Base-by-base conservation (phyloP, 2,113 vertebrate species). In the Acinonyx jubatus region DNA sequence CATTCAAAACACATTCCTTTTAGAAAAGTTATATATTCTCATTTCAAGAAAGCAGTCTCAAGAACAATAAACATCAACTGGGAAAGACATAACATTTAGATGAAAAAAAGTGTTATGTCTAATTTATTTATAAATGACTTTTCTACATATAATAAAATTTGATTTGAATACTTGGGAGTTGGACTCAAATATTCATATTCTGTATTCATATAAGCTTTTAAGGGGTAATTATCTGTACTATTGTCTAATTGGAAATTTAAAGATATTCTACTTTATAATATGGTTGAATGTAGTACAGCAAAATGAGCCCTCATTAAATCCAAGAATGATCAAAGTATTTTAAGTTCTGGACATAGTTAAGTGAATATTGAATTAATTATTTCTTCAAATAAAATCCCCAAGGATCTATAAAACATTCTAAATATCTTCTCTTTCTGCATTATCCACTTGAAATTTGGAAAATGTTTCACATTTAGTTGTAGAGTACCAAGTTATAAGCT, bases 351-450 rank as follows among this genome's bases (percentile, higher is more conserved):
- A 97, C 89, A 98, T 66, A 96, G 95, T 94, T 96, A 97, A 96
- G 36, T 97, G 92, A 96, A 97, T 94, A 96, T 38, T 85, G 71
- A 95, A 98, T 96, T 97, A 98, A 97, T 97, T 96, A 92, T 81
- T 97, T 94, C 83, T 97, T 98, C 94, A 96, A 76, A 89, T 95
- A 93, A 98, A 97, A 94, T 95, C 88, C n/a, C 55, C 97, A 89
- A 89, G 73, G 93, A 96, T 97, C 52, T 96, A 92, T 91, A 97
- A 96, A 96, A 79, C 29, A 74, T 41, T 95, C 33, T 97, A 96
- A 92, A 95, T 90, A 79, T 85, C 71, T 91, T 94, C 7, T 55
- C 16, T 97, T 92, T 95, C 61, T 94, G n/a, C 33, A 79, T 85
- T 96, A 91, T 82, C n/a, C 52, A 94, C 61, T 95, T 80, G 19